Base-by-base conservation (phyloP, 2,888 invertebrate genomes). In the Thecocarcelia acutangulata region DNA sequence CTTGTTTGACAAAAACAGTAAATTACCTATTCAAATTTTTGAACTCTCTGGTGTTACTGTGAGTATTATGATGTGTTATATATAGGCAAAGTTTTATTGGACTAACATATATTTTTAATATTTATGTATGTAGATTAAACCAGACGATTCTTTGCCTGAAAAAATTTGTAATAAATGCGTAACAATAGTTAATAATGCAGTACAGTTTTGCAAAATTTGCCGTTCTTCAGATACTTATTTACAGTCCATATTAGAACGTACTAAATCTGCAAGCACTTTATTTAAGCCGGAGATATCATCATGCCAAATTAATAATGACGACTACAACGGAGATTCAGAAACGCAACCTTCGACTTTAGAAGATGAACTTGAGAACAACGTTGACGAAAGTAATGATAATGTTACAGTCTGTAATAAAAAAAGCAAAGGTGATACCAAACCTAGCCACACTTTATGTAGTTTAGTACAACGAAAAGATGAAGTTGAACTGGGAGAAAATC, bases 91-190 rank as follows among this genome's bases (percentile, higher is more conserved):
- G 2, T 3, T 19, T 64, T 21, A 21, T 6, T 2, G 2, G 12
- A 33, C 9, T 33, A 33, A 9, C 1, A 33, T 33, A 33, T 11
- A 11, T 11, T 48, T 37, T n/a, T 28, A n/a, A n/a, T n/a, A n/a
- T n/a, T n/a, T n/a, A n/a, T n/a, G n/a, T 24, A 21, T 28, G 3
- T 6, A 52, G 89, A 84, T 88, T 28, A 74, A 85, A 33, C 82
- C 79, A 3, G 72, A 83, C 3, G 89, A 89, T 66, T 86, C 86
- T 9, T 68, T 90, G 37, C 90, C 89, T 0, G 88, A 87, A 8
- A 85, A 87, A 77, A 89, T 88, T 46, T 88, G 88, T 33, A 61
- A 44, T 4, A 80, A 84, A n/a, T 85, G 85, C 58, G n/a, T 85
- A 5, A 46, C 64, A 9, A 15, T 76, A n/a, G 61, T 84, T n/a